Percentiles rank a stretch among this genome's conserved stretches.
Conservation (phyloP, 2,888 invertebrate genomes). For the Heterodera filipjevi region DNA sequence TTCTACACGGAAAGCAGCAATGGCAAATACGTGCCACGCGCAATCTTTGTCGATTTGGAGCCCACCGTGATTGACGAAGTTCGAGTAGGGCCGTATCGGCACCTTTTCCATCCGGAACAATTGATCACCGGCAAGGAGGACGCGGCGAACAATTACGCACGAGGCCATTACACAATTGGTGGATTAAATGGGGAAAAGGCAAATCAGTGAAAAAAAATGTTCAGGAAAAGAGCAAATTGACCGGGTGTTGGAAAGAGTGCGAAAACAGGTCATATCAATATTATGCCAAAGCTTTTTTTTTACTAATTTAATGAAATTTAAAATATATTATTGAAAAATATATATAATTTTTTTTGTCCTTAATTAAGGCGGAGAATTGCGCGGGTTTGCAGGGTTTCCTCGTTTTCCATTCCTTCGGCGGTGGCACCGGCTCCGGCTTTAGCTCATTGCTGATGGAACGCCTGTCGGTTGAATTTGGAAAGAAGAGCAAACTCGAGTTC, state of each 20-base stretch:
- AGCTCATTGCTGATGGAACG: constrained; percentile 85
- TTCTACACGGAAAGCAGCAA: constrained; percentile 66
- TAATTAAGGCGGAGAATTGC: constrained; percentile 42
- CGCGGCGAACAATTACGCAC: constrained; percentile 92
- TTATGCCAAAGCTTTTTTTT: not conserved
- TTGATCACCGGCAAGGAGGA: constrained; percentile 78
- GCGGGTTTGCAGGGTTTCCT: constrained; percentile 74
- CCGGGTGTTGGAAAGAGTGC: constrained; percentile 70
- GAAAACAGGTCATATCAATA: constrained; percentile 32
- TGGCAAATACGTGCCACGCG: constrained; percentile 73
- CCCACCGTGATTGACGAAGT: constrained; percentile 80
- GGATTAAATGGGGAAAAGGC: too few relatives aligned
- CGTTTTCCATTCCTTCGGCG: constrained; percentile 75
- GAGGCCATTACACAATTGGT: constrained; percentile 93
- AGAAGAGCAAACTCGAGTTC: constrained; percentile 75
- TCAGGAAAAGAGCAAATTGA: constrained; percentile 68
- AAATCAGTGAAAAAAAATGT: not conserved
- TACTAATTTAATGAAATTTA: not conserved
- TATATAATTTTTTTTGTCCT: not conserved
- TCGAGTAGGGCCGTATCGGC: constrained; percentile 75
- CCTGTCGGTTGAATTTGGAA: constrained; percentile 75
- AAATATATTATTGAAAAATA: too few relatives aligned
- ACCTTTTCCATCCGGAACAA: constrained; percentile 83
- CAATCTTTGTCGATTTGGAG: constrained; percentile 91
- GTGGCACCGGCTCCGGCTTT: constrained; percentile 79